phyloP scores from a whole-genome alignment of 2,888 invertebrate species.

The Oegoconia quadripuncta region DNA sequence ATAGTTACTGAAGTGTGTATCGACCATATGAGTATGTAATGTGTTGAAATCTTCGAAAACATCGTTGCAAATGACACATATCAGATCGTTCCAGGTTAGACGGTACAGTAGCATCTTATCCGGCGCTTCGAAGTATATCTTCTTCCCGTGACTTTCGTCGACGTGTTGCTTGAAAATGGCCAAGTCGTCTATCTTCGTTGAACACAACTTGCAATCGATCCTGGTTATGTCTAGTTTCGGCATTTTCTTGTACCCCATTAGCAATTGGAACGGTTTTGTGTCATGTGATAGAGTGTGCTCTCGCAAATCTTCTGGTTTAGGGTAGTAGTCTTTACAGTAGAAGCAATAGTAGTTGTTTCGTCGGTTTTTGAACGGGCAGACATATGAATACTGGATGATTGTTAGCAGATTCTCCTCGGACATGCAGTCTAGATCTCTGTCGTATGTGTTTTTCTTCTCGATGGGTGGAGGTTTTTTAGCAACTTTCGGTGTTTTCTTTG shows the following conservation, averaged over 20 bases:
- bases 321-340: conserved; percentile 68
- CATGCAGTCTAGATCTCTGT: conserved; percentile 66
- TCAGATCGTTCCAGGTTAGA: conserved; percentile 64
- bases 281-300: conserved; percentile 65
- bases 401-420: conserved; percentile 65
- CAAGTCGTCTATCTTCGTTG: conserved; percentile 54
- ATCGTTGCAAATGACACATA: conserved; percentile 64
- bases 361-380: conserved; percentile 66
- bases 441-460: conserved; percentile 59
- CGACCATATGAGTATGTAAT: conserved; percentile 65
- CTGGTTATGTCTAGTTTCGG: conserved; percentile 66
- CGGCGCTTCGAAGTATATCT: conserved; percentile 66
- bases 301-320: conserved; percentile 63
- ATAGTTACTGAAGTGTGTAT: conserved; percentile 61
- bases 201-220: conserved; percentile 61
- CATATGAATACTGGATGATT: conserved; percentile 65
- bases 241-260: conserved; percentile 70
- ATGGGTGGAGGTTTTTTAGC: conserved; percentile 44
- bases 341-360: conserved; percentile 70
- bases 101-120: conserved; percentile 61
- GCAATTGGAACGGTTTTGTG: conserved; percentile 62
- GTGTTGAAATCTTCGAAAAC: conserved; percentile 68
- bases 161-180: conserved; percentile 59
- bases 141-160: conserved; percentile 57
- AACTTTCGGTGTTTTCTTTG: conserved; percentile 31